phyloP scores from a whole-genome alignment of 1,140 invertebrate genomes.

The Armadillidium nasatum region DNA sequence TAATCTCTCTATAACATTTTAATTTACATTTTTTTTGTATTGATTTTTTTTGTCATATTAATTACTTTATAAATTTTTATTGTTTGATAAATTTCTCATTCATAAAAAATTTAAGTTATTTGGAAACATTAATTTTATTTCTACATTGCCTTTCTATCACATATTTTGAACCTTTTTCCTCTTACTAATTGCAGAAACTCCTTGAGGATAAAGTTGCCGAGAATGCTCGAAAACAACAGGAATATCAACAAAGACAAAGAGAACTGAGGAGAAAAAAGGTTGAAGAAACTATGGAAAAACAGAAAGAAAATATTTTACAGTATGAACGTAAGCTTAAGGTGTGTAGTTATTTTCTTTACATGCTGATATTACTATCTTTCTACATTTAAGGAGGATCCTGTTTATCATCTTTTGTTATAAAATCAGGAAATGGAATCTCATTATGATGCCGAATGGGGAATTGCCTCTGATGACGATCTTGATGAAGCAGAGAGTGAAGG shows the following conservation, averaged over 20 bases:
- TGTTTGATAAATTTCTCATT: no score
- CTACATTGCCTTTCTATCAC: no score
- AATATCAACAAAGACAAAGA: not conserved
- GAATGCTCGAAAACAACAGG: not conserved
- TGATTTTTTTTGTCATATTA: no score
- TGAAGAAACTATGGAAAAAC: not conserved
- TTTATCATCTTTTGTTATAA: no score
- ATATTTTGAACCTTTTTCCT: no score
- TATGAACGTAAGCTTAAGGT: not conserved
- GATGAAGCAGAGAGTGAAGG: not conserved
- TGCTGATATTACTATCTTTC: not conserved
- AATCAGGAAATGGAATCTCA: conserved; percentile 1
- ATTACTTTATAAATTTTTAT: no score
- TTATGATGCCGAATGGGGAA: not conserved
- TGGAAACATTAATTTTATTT: no score
- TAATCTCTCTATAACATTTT: no score
- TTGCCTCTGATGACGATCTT: not conserved
- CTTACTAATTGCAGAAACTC: not conserved
- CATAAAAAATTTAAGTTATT: no score
- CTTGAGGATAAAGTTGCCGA: not conserved
- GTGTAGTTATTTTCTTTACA: not conserved
- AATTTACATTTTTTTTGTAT: no score
- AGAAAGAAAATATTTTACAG: not conserved
- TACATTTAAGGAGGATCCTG: no score
- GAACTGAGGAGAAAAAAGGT: not conserved